Evolutionary conservation across 2,113 vertebrate species (phyloP).

Genomic region (Cyphomyrus plagiostoma): DNA sequence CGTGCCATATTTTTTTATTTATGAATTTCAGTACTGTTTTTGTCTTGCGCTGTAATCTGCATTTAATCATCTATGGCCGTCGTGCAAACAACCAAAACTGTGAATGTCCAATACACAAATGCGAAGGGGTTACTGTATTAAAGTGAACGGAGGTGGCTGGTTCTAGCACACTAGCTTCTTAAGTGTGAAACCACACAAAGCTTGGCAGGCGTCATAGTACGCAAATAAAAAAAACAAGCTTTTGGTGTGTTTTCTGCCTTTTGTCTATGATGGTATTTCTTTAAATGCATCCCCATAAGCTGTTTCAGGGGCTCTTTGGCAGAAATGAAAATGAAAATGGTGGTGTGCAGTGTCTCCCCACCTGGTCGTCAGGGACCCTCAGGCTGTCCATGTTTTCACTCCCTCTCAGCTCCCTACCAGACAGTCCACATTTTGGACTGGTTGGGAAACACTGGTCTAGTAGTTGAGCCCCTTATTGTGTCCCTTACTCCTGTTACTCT

Average conservation of each 20-base stretch:
- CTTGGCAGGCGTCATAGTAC: background rate
- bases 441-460: background rate
- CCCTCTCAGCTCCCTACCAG: background rate
- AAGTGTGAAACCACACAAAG: background rate
- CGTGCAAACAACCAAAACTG: background rate
- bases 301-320: background rate
- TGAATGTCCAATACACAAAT: background rate
- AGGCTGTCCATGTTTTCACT: background rate
- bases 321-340: background rate
- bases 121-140: background rate
- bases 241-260: background rate
- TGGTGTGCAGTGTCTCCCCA: no score
- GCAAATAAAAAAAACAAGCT: background rate
- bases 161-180: background rate
- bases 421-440: background rate
- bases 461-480: background rate
- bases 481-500: background rate
- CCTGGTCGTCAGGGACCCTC: no score
- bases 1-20: background rate
- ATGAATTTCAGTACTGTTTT: background rate
- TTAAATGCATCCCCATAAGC: background rate
- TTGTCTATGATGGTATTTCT: background rate
- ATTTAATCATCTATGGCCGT: background rate
- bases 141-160: background rate
- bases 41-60: background rate